Base-by-base conservation (phyloP, 2,888 invertebrate species). In the Lochmaea crataegi region DNA sequence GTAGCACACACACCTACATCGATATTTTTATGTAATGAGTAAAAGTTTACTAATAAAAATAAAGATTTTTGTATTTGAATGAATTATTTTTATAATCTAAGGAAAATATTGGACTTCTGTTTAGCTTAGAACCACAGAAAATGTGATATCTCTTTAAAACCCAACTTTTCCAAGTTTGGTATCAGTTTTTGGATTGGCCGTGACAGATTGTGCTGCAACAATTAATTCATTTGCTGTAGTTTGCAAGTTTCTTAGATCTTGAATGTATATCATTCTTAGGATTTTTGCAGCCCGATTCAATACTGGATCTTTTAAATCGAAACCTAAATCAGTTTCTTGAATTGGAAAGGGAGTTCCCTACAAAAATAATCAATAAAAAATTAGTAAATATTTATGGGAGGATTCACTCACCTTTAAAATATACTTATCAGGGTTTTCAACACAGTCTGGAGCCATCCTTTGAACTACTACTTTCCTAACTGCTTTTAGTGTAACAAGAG, bases 101-200 rank as follows among this genome's bases (percentile, higher is more conserved):
- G 9, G 7, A 38, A 9, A 38, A 38, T 38, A 22, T 22, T 32
- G 6, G 32, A 32, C 6, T 7, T 38, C 32, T 7, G 32, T 38
- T 38, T 38, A 38, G 7, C 26, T n/a, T 16, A 6, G 38, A 12
- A 61, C 4, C 10, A 41, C 4, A 64, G 22, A 7, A 26, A 48
- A 61, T 75, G n/a, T 18, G n/a, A n/a, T 41, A 22, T 12, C 51
- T 12, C 4, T 80, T 87, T 87, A 91, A 82, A 87, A 88, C 77
- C 98, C 98, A 79, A 98, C 97, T 91, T 95, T 94, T 67, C 98
- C 98, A 63, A 99, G 88, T 85, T 93, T 94, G 0, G 97, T 96
- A 84, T 99, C 97, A 76, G 98, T 99, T 88, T 96, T 96, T 2
- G 98, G 99, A 89, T 99, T 94, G 5, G 98, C 98, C 1, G 99